phyloP scores from a whole-genome alignment of 1,140 invertebrate genomes.

The Mesaphorura yosii region DNA sequence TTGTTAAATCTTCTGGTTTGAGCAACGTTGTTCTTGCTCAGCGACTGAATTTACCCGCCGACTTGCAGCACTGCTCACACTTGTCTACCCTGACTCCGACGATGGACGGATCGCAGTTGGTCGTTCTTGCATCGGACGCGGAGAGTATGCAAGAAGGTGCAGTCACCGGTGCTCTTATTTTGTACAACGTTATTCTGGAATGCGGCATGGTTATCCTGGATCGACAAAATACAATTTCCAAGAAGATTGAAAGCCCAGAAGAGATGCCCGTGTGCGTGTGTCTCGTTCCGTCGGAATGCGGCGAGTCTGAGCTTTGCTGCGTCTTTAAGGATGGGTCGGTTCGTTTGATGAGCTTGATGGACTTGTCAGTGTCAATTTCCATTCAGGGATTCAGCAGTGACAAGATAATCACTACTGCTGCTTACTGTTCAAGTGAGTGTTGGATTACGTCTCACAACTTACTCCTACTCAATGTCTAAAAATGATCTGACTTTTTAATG shows the following conservation, averaged over 20 bases:
- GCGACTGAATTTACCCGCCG: constrained; percentile 15
- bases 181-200: constrained; percentile 35
- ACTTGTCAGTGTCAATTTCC: constrained; percentile 40
- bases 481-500: neutral
- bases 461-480: constrained; percentile 14
- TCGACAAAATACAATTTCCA: constrained; percentile 32
- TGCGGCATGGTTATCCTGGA: constrained; percentile 33
- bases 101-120: constrained; percentile 11
- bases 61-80: constrained; percentile 11
- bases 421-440: constrained; percentile 30
- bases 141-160: constrained; percentile 2
- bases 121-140: constrained; percentile 9
- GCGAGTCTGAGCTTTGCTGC: constrained; percentile 11
- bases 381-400: constrained; percentile 33
- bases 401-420: constrained; percentile 20
- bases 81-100: constrained; percentile 12
- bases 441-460: too few species aligned
- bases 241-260: constrained; percentile 12
- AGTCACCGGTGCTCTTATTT: constrained; percentile 34
- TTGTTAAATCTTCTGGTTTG: neutral
- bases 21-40: constrained; percentile 15
- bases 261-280: constrained; percentile 12
- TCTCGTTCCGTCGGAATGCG: constrained; percentile 16
- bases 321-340: constrained; percentile 18
- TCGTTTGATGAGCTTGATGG: constrained; percentile 13